Evolutionary conservation across 2,888 invertebrate species (phyloP).

Genomic region (Pristionchus japonicus): DNA sequence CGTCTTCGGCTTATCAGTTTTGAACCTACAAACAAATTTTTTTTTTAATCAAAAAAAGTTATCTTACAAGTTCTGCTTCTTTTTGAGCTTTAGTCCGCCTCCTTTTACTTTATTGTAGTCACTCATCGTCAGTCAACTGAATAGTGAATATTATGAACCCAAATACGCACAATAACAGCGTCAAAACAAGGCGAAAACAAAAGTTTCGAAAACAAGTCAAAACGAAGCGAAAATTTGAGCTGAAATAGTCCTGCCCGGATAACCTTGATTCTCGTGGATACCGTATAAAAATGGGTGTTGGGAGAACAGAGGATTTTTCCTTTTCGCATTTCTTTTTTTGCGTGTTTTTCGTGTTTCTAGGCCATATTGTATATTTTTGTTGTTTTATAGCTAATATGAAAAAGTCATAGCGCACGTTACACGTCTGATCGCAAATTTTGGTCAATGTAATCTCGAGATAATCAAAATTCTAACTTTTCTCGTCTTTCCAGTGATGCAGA

Average conservation of each 20-base stretch:
- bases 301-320: conserved; percentile 1
- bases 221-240: conserved; percentile 4
- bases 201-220: neutral
- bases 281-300: neutral
- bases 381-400: neutral
- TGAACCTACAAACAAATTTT: no score
- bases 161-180: neutral
- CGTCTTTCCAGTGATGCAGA: conserved; percentile 83
- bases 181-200: neutral
- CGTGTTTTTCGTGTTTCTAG: neutral
- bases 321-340: conserved; percentile 45
- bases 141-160: no score
- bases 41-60: neutral
- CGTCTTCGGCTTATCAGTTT: conserved; percentile 63
- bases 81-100: conserved; percentile 71
- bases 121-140: conserved; percentile 32
- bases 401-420: neutral
- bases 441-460: neutral
- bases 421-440: neutral
- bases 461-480: neutral
- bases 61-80: conserved; percentile 68
- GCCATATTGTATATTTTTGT: neutral
- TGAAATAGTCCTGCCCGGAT: neutral
- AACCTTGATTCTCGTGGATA: neutral
- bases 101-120: conserved; percentile 64